Evolutionary conservation across 2,888 invertebrate species (phyloP).

Genomic region (Acleris literana): DNA sequence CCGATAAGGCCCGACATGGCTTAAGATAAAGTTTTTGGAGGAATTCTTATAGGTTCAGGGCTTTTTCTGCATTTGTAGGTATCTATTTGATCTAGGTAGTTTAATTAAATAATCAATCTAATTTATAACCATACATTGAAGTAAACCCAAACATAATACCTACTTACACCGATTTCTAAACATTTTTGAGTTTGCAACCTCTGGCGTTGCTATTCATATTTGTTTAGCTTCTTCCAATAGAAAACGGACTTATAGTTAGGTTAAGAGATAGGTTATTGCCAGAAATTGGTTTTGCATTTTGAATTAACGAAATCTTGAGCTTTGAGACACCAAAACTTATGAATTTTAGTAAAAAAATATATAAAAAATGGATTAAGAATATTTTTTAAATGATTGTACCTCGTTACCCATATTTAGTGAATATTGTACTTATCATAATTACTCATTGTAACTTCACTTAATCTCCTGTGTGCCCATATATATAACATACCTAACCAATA

Average conservation of each 20-base stretch:
- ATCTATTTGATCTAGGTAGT: too few relatives aligned
- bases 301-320: slow-evolving; percentile 52
- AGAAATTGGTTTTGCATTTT: slow-evolving; percentile 4
- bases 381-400: slow-evolving; percentile 36
- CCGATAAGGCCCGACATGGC: too few relatives aligned
- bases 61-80: too few relatives aligned
- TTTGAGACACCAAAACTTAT: slow-evolving; percentile 76
- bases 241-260: background rate
- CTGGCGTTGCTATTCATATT: too few relatives aligned
- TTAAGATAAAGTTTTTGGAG: background rate
- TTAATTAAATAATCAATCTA: too few relatives aligned
- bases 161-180: too few relatives aligned
- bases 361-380: slow-evolving; percentile 31
- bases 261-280: slow-evolving; percentile 9
- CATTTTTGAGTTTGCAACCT: too few relatives aligned
- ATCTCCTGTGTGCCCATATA: slow-evolving; percentile 22
- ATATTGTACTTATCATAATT: slow-evolving; percentile 15
- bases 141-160: too few relatives aligned
- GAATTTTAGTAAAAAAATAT: slow-evolving; percentile 64
- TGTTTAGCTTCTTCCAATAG: background rate
- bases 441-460: slow-evolving; percentile 9
- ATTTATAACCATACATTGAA: too few relatives aligned
- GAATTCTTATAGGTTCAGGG: too few relatives aligned
- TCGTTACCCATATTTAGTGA: slow-evolving; percentile 24
- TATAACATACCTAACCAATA: slow-evolving; percentile 7